Evolutionary conservation across 2,113 vertebrate genomes (phyloP), one percentile per base, ranked within the genome.

Genomic region (Thalassoma bifasciatum): DNA sequence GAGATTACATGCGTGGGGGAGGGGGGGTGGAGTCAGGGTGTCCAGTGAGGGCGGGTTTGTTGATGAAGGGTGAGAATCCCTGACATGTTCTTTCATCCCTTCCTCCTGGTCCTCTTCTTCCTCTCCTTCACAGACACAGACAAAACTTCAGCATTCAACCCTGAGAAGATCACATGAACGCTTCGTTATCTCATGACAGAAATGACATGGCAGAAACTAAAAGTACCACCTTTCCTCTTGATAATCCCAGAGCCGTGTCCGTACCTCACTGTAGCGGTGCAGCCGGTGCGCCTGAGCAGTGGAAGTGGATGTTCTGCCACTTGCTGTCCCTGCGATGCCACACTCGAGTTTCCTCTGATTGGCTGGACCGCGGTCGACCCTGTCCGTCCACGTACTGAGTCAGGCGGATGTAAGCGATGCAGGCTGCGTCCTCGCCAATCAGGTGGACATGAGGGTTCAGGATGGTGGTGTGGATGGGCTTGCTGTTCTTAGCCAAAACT

Each of bases 231-330:
- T 42, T 42, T 13, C 12, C 38, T 37, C 36, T 26, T 58, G 21
- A 30, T 22, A 16, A 36, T 22, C 47, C 47, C 53, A 30, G 23
- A 7, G 24, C 26, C 24, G 38, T 4, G 1, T 9, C 5, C 34
- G 2, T 88, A 98, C 97, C 96, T 96, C 96, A 99, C 95, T 99
- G 97, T 81, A 97, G 95, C 0, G 96, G 97, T 46, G 97, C 96
- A 0, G 96, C 97, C 0, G 97, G 97, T 0, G 97, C 97, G 4
- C 97, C 97, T 37, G 97, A 98, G 94, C 97, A 98, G 93, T 98
- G 97, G 95, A 97, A 98, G 90, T 98, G 97, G 82, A 98, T 96
- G 42, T 98, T 98, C 92, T 98, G 97, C 97, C 97, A 98, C 94
- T 97, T 98, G 92, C 96, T 93, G 6, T 98, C 97, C 0, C 97